These are phyloP conservation scores for Mimachlamys varia DNA, from an alignment of 2,888 invertebrate genomes.

Conservation along the genomic window DNA sequence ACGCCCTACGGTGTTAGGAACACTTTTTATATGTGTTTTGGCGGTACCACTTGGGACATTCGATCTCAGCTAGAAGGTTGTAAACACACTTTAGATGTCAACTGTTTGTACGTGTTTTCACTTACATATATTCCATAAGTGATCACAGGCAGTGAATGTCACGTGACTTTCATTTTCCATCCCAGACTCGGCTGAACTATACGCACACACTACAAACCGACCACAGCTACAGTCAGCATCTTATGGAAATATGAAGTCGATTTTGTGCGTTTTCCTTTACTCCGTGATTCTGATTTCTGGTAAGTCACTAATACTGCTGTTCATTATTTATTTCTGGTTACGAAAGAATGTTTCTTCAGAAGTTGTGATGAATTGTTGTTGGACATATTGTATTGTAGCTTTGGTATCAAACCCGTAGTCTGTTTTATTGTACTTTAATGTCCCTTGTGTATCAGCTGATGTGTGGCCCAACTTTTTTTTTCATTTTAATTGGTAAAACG, in stretches of 20 bases:
- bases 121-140: neutral
- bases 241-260: neutral
- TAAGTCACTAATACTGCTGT: neutral
- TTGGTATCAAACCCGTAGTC: neutral
- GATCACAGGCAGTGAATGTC: neutral
- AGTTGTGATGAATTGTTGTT: neutral
- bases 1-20: neutral
- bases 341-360: neutral
- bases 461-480: neutral
- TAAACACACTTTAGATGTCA: slow-evolving; percentile 24
- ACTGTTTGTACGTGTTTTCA: slow-evolving; percentile 17
- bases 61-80: neutral
- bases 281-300: neutral
- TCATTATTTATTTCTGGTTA: neutral
- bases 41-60: neutral
- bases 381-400: neutral
- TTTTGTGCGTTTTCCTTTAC: neutral
- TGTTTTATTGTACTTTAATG: too few relatives aligned
- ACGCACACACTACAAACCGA: neutral
- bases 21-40: neutral
- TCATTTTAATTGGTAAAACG: neutral
- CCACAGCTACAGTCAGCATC: neutral
- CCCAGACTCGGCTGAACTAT: neutral
- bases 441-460: neutral
- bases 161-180: slow-evolving; percentile 35